A percentile compares a stretch with the other conserved stretches of the same genome.
These are phyloP conservation scores for Aphaenogaster rudis DNA, from an alignment of 1,140 invertebrate species.

Conservation along the genomic window DNA sequence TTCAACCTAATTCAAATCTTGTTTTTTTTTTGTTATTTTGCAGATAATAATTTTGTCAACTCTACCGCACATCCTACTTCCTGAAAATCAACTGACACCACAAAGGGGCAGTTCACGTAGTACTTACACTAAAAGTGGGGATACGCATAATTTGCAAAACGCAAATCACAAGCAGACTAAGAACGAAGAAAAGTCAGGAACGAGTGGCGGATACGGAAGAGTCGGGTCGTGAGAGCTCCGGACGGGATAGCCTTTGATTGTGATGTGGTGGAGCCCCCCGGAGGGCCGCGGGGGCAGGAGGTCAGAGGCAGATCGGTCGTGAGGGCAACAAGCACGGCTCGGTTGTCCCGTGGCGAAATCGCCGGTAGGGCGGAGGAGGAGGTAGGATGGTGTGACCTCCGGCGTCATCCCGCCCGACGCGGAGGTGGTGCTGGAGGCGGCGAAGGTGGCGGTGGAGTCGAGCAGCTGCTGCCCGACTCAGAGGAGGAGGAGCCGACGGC, in stretches of 20 bases:
- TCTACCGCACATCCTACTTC: neutral
- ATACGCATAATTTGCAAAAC: conserved; percentile 6
- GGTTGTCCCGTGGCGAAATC: conserved; percentile 79
- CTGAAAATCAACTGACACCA: neutral
- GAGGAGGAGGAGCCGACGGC: conserved; percentile 82
- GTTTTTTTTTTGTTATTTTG: neutral
- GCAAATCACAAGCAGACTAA: neutral
- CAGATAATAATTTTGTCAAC: conserved; percentile 34
- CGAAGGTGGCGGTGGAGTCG: conserved; percentile 79
- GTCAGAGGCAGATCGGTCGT: conserved; percentile 80
- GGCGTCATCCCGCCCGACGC: conserved; percentile 83
- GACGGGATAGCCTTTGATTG: conserved; percentile 79
- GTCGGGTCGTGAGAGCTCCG: conserved; percentile 77
- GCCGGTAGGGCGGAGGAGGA: conserved; percentile 82
- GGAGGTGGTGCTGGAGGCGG: conserved; percentile 77
- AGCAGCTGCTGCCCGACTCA: conserved; percentile 85
- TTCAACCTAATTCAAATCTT: neutral
- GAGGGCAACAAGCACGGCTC: conserved; percentile 81
- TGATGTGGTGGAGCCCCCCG: conserved; percentile 84
- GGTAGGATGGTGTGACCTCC: conserved; percentile 84
- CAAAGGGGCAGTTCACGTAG: neutral
- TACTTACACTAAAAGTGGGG: neutral
- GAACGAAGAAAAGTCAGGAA: conserved; percentile 38
- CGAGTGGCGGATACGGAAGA: conserved; percentile 61
- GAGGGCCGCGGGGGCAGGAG: conserved; percentile 81